Conservation (phyloP, 1,140 invertebrate species). For the Drosophila lacertosa region DNA sequence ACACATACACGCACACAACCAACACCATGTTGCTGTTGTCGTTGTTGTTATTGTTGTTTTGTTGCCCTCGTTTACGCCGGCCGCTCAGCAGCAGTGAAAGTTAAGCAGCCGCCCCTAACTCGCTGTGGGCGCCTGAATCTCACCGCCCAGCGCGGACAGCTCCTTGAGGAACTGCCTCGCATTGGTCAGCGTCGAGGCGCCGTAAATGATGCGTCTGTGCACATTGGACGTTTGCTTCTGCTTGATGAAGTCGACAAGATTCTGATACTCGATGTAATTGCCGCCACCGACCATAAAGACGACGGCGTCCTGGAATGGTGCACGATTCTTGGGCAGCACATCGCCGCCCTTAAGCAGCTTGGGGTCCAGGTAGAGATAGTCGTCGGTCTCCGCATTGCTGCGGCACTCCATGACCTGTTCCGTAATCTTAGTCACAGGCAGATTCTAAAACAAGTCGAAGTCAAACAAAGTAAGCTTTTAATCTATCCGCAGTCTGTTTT, state of each 20-base stretch:
- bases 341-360: conserved; percentile 92
- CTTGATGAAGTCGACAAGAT: conserved; percentile 97
- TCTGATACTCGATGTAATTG: conserved; percentile 99
- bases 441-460: conserved; percentile 86
- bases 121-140: conserved; percentile 85
- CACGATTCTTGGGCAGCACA: conserved; percentile 87
- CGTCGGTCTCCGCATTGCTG: conserved; percentile 91
- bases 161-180: conserved; percentile 97
- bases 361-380: conserved; percentile 96
- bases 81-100: conserved; percentile 67
- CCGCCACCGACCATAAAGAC: conserved; percentile 99
- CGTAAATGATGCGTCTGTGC: conserved; percentile 95
- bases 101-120: conserved; percentile 71
- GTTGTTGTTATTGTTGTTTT: conserved; percentile 9
- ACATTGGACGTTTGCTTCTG: conserved; percentile 90
- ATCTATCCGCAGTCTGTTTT: not conserved
- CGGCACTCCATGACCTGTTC: conserved; percentile 96
- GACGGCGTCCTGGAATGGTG: conserved; percentile 94
- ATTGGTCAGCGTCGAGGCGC: conserved; percentile 96
- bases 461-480: not conserved
- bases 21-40: conserved; percentile 1
- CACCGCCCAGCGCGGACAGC: conserved; percentile 90
- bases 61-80: conserved; percentile 20
- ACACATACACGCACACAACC: conserved; percentile 20
- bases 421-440: conserved; percentile 95